Base-by-base conservation (phyloP, 2,888 invertebrate genomes). In the Stictocephala bisonia region DNA sequence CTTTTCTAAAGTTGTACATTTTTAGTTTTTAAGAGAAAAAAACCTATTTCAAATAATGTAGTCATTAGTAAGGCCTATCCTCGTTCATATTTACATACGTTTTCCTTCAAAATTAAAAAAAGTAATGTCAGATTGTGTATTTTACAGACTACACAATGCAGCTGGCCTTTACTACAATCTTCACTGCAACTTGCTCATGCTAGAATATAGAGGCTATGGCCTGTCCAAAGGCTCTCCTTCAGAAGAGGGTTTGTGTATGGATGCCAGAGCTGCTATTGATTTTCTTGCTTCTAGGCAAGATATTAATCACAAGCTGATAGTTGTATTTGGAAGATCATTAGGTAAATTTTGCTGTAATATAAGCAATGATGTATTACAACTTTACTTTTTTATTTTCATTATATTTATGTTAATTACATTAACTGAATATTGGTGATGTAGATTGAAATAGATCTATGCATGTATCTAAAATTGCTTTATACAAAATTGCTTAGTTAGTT, bases 201-300 rank as follows among this genome's bases (percentile, higher is more conserved):
- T 97, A n/a, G 98, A 98, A 82, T 98, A 97, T 82, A 88, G 97
- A 79, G 98, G 97, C 0, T 98, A 96, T 86, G 97, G 98, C 0
- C 86, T 94, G 24, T 97, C 97, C 4, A 92, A 94, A 80, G 97
- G 97, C 0, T 86, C 88, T 13, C 96, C 97, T 0, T 92, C 92
- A 1, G 97, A 98, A 84, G 88, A 88, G 79, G 97, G 97, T 2
- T 85, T 98, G 1, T 94, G 93, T 80, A 87, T 89, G 82, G 98
- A 98, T 86, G 96, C 95, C 1, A 90, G 92, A 82, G 90, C 95
- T 66, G 94, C 94, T 18, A 86, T 97, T 77, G 93, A 96, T 81
- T 97, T 94, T 85, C 86, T 97, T 26, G 87, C 90, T 81, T 89
- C 91, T 68, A 88, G 96, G 75, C 89, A 88, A 79, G 96, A 97